Base-by-base conservation (phyloP, 2,113 vertebrate species). In the Asarcornis scutulata region DNA sequence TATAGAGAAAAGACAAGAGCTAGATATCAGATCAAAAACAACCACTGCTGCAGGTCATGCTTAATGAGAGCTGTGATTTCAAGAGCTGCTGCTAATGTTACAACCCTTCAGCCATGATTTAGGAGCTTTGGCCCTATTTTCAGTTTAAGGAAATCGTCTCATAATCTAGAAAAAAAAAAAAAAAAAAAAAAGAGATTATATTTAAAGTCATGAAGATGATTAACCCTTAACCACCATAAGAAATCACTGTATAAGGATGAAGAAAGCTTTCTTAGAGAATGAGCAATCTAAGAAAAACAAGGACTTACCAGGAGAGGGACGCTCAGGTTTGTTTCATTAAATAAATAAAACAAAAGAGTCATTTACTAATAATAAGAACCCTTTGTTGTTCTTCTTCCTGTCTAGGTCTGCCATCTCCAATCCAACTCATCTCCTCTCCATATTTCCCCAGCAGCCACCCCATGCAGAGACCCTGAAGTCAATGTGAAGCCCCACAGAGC, bases 31-130 rank as follows among this genome's bases (percentile, higher is more conserved):
- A 72, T 83, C 32, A 56, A 53, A 86, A 48, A 0, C 55, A 64
- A 62, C 20, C 86, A 60, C 42, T 34, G 25, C 64, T 79, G 31
- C 53, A 85, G 66, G 62, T 95, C 58, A 76, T 8, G 1, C 73
- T 91, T 83, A 80, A 75, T 66, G 40, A 91, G 62, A 87, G 85
- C 23, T n/a, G 56, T 82, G 67, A 84, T 95, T 94, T 73, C 1
- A 2, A 89, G 62, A 92, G 38, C 18, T 73, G 66, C 34, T 53
- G 34, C 53, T 73, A 44, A 76, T 59, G 4, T 22, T 44, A 66
- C 7, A 64, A n/a, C 32, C 16, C 23, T 50, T 17, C 48, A 55
- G 38, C 42, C 4, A 34, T 17, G 10, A 27, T 68, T 66, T 80
- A 83, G 59, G 31, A 73, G 17, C 85, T 92, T 40, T 50, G 27